phyloP scores from a whole-genome alignment of 2,888 invertebrate genomes.

The Teleiodes luculella region DNA sequence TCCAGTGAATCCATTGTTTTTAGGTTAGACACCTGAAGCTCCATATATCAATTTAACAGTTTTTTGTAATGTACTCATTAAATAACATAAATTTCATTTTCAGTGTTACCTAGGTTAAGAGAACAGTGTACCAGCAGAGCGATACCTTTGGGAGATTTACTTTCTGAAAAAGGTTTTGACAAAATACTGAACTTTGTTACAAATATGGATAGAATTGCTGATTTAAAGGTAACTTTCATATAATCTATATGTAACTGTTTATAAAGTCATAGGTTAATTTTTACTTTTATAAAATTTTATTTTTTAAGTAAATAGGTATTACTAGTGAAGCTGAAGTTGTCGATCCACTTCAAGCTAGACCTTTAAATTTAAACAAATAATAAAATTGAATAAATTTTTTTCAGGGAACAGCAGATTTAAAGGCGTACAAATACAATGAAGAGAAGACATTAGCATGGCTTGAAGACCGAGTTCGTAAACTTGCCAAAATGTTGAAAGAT shows the following conservation, averaged over 20 bases:
- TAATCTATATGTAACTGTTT: no score
- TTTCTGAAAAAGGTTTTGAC: constrained; percentile 80
- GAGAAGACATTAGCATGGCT: constrained; percentile 87
- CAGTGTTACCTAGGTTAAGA: constrained; percentile 86
- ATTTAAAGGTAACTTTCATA: constrained; percentile 78
- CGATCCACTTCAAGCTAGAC: no score
- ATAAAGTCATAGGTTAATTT: no score
- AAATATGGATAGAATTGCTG: constrained; percentile 81
- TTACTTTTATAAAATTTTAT: no score
- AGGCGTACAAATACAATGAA: constrained; percentile 90
- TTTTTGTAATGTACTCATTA: no score
- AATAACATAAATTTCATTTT: constrained; percentile 29
- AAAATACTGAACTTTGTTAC: constrained; percentile 76
- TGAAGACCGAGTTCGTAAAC: constrained; percentile 82
- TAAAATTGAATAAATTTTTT: constrained; percentile 25
- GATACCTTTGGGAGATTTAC: constrained; percentile 85
- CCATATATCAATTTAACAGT: no score
- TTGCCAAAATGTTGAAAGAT: constrained; percentile 80
- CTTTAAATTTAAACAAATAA: no score
- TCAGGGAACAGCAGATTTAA: constrained; percentile 82
- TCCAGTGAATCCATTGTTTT: constrained; percentile 88
- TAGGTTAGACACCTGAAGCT: constrained; percentile 71
- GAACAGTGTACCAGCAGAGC: constrained; percentile 83
- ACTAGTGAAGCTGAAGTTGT: no score
- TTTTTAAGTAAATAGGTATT: no score